Evolutionary conservation across 2,888 invertebrate species (phyloP).

Genomic region (Buathra laborator): DNA sequence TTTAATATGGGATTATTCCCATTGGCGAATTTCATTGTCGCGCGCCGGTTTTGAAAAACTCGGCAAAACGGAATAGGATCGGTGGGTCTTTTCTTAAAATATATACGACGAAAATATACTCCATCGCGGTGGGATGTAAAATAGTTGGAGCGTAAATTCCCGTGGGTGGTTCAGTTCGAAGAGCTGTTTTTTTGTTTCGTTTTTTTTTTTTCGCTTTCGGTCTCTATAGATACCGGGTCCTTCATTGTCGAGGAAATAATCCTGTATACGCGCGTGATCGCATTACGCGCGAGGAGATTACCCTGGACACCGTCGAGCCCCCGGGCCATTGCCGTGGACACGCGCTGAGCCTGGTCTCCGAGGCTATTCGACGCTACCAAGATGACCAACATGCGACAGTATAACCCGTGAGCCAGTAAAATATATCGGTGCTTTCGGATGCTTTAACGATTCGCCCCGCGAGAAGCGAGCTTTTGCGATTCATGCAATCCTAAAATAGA

Average conservation of each 20-base stretch:
- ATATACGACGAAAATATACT: not conserved
- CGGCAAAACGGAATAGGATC: not conserved
- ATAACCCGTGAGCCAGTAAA: slow-evolving; percentile 9
- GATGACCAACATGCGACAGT: slow-evolving; percentile 15
- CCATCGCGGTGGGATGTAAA: not conserved
- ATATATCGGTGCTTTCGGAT: slow-evolving; percentile 36
- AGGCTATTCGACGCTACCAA: slow-evolving; percentile 41
- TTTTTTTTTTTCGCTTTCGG: slow-evolving; percentile 35
- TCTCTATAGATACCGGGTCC: slow-evolving; percentile 22
- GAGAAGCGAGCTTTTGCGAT: slow-evolving; percentile 39
- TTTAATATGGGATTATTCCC: not conserved
- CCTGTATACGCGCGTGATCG: slow-evolving; percentile 66
- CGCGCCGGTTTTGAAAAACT: not conserved
- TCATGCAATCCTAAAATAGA: slow-evolving; percentile 20
- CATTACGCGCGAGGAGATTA: slow-evolving; percentile 65
- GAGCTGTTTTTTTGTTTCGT: slow-evolving; percentile 20
- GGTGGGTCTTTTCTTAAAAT: not conserved
- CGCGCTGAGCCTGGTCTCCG: slow-evolving; percentile 42
- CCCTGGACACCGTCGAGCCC: slow-evolving; percentile 12
- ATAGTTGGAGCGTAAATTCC: slow-evolving; percentile 32
- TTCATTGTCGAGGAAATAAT: slow-evolving; percentile 64
- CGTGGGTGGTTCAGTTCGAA: slow-evolving; percentile 26
- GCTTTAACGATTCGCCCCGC: slow-evolving; percentile 23
- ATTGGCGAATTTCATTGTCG: not conserved
- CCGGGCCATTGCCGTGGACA: slow-evolving; percentile 26